Conservation (phyloP, 2,797 vertebrate species). For the Artibeus lituratus region DNA sequence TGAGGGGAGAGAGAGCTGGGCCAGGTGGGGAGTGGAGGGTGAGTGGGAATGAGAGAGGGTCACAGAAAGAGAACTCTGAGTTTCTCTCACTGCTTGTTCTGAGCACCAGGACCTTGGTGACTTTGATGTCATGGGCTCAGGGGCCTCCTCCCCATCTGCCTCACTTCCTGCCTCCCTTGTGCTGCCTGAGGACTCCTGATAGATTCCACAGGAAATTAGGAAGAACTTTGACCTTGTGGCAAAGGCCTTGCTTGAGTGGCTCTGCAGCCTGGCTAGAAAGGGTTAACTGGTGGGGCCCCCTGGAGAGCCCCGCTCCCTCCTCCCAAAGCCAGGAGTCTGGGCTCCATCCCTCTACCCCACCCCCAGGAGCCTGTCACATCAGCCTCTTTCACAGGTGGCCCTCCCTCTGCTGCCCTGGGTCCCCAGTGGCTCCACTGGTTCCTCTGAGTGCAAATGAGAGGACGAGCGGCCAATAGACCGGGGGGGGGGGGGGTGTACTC, state of each 20-base stretch:
- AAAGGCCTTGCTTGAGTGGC: not conserved
- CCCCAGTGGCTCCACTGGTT: not conserved
- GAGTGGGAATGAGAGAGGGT: not conserved
- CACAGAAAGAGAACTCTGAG: not conserved
- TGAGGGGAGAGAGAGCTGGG: not conserved
- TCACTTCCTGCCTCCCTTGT: not conserved
- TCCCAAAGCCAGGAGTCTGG: not conserved
- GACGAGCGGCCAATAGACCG: not conserved
- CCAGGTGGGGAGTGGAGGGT: not conserved
- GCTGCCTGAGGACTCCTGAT: not conserved
- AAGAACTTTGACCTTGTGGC: slow-evolving; percentile 30
- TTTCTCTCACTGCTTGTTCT: not conserved
- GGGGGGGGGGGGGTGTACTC: too few relatives aligned
- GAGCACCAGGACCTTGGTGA: not conserved
- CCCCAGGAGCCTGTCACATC: not conserved
- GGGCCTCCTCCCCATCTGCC: not conserved
- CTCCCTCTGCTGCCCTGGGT: not conserved
- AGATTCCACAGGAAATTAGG: not conserved
- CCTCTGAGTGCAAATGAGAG: not conserved
- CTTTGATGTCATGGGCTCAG: not conserved
- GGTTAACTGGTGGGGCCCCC: not conserved
- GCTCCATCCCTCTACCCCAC: not conserved
- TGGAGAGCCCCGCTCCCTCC: not conserved
- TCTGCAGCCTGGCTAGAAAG: not conserved
- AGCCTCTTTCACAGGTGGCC: not conserved